A percentile compares a stretch with the other conserved stretches of the same genome.
Evolutionary conservation across 1,140 invertebrate species (phyloP).

Genomic region (Drosophila rufa): DNA sequence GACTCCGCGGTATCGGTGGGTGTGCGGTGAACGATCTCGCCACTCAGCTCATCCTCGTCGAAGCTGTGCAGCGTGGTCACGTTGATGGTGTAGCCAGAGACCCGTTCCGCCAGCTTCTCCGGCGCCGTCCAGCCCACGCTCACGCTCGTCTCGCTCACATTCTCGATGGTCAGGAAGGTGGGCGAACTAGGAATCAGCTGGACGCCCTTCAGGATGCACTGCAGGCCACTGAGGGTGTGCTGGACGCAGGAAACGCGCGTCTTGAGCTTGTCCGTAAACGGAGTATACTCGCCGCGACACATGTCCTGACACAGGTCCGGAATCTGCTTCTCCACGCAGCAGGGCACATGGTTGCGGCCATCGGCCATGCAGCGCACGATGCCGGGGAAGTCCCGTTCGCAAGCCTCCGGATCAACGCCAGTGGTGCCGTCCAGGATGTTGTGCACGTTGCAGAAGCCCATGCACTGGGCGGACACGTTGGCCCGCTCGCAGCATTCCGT

Average conservation of each 20-base stretch:
- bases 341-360: constrained; percentile 93
- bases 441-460: constrained; percentile 93
- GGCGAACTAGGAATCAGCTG: constrained; percentile 91
- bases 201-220: constrained; percentile 92
- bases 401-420: constrained; percentile 91
- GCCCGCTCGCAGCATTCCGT: constrained; percentile 90
- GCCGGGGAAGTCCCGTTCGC: constrained; percentile 90
- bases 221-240: constrained; percentile 92
- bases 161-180: constrained; percentile 89
- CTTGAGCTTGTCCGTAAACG: constrained; percentile 93
- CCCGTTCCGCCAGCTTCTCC: constrained; percentile 87
- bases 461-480: constrained; percentile 89
- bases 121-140: constrained; percentile 90
- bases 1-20: constrained; percentile 21
- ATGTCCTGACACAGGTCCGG: constrained; percentile 94
- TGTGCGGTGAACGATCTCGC: constrained; percentile 44
- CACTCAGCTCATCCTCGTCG: constrained; percentile 85
- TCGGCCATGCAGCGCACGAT: constrained; percentile 92
- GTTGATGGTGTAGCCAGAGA: constrained; percentile 90
- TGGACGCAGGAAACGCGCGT: constrained; percentile 93
- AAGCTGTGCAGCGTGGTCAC: constrained; percentile 89
- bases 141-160: constrained; percentile 89
- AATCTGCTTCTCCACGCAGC: constrained; percentile 91
- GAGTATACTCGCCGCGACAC: constrained; percentile 93
- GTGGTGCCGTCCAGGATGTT: constrained; percentile 92